These are phyloP conservation scores for Panurus biarmicus DNA, from an alignment of 2,113 vertebrate species.

Conservation along the genomic window DNA sequence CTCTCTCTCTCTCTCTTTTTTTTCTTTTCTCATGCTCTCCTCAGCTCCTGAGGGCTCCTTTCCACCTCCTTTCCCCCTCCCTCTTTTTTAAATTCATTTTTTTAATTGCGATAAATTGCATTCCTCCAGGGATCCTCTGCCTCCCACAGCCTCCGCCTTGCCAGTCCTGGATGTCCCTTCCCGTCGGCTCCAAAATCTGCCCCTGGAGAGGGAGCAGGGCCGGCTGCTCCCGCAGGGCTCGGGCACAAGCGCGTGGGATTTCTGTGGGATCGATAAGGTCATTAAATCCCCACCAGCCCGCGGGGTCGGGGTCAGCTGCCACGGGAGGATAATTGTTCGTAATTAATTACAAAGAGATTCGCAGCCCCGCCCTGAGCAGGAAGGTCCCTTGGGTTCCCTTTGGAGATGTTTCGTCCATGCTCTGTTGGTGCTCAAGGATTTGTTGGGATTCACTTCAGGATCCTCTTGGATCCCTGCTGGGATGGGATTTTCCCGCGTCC, in stretches of 20 bases:
- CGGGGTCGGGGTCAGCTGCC: background rate
- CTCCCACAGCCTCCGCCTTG: rapidly evolving
- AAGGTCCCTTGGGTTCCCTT: rapidly evolving
- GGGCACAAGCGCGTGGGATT: background rate
- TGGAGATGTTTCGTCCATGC: too few relatives aligned
- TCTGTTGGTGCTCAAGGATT: too few relatives aligned
- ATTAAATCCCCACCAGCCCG: background rate
- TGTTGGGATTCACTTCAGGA: too few relatives aligned
- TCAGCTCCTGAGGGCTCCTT: background rate
- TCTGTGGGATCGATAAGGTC: background rate
- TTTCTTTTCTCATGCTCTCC: background rate
- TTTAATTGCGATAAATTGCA: background rate
- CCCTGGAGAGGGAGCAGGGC: background rate
- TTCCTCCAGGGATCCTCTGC: background rate
- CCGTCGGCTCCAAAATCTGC: background rate
- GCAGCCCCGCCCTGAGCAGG: background rate
- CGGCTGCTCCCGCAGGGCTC: background rate
- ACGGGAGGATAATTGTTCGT: background rate
- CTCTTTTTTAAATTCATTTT: too few relatives aligned
- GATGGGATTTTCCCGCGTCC: rapidly evolving
- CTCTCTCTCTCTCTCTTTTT: too few relatives aligned
- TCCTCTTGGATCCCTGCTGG: rapidly evolving
- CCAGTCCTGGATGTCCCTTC: rapidly evolving
- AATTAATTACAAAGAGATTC: background rate
- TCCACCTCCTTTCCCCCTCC: background rate